Percentiles rank a stretch among this genome's conserved stretches.
phyloP scores from a whole-genome alignment of 30 jellyfish, hydroid and myxozoan species.

The Aurelia sp. region DNA sequence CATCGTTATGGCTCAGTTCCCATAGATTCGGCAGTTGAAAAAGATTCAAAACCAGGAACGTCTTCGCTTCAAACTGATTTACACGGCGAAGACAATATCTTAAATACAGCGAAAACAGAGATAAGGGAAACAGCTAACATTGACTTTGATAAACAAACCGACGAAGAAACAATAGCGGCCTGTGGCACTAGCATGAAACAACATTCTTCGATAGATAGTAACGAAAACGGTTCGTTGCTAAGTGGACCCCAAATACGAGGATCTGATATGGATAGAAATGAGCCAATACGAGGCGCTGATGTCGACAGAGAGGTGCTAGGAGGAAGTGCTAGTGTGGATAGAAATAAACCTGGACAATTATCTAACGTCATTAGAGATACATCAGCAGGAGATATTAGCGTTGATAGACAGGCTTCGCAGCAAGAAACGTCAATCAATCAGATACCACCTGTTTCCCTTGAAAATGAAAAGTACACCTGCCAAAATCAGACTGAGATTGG shows the following conservation, averaged over 20 bases:
- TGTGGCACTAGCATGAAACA: neutral
- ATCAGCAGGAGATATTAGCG: too few relatives aligned
- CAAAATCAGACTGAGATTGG: neutral
- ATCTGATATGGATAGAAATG: neutral
- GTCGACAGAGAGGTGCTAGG: neutral
- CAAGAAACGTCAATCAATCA: neutral
- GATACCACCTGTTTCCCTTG: conserved; percentile 17
- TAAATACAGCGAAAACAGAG: too few relatives aligned
- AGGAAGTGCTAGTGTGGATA: neutral
- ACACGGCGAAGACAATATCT: too few relatives aligned
- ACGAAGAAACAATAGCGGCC: too few relatives aligned
- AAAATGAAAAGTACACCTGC: conserved; percentile 14
- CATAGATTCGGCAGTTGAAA: too few relatives aligned
- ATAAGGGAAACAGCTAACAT: neutral
- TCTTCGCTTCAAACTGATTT: too few relatives aligned
- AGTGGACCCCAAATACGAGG: neutral
- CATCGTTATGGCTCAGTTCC: too few relatives aligned
- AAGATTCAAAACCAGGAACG: too few relatives aligned
- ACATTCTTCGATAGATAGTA: neutral
- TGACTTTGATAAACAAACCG: neutral
- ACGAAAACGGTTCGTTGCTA: conserved; percentile 1
- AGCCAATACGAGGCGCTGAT: too few relatives aligned
- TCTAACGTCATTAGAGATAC: too few relatives aligned
- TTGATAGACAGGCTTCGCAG: too few relatives aligned
- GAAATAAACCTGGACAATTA: neutral